Conservation (phyloP, 2,888 invertebrate genomes). For the Aphrophora alni region DNA sequence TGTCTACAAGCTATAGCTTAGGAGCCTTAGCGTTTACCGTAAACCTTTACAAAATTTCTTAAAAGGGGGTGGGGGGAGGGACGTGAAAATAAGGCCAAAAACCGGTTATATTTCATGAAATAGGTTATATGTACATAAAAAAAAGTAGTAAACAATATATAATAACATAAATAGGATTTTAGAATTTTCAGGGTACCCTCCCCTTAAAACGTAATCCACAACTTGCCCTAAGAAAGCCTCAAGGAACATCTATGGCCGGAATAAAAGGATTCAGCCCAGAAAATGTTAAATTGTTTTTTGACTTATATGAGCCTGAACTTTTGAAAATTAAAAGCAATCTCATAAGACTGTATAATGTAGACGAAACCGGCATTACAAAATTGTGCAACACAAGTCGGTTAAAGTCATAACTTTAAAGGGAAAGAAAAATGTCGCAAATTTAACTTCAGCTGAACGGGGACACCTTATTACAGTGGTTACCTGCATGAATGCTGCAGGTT, state of each 20-base stretch:
- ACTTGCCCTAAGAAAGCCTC: neutral
- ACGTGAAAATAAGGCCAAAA: no score
- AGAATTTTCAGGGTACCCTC: no score
- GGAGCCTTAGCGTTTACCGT: no score
- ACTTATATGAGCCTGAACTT: neutral
- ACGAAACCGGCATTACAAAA: conserved; percentile 54
- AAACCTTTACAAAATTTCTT: no score
- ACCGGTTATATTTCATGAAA: no score
- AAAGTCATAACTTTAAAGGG: conserved; percentile 52
- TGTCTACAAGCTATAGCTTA: no score
- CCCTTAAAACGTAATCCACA: neutral
- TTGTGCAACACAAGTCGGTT: conserved; percentile 52
- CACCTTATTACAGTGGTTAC: conserved; percentile 2
- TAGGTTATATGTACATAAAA: no score
- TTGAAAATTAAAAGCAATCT: conserved; percentile 47
- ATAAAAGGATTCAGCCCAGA: conserved; percentile 1
- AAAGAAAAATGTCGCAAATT: conserved; percentile 43
- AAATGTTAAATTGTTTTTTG: neutral
- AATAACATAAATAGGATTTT: no score
- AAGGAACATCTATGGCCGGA: neutral
- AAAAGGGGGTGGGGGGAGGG: no score
- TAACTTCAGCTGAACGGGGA: conserved; percentile 36
- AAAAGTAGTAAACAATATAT: no score
- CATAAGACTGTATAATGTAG: conserved; percentile 53
- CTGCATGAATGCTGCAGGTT: neutral